These are phyloP conservation scores for Aphaenogaster ashmeadi DNA, from an alignment of 1,140 invertebrate species.

Conservation along the genomic window DNA sequence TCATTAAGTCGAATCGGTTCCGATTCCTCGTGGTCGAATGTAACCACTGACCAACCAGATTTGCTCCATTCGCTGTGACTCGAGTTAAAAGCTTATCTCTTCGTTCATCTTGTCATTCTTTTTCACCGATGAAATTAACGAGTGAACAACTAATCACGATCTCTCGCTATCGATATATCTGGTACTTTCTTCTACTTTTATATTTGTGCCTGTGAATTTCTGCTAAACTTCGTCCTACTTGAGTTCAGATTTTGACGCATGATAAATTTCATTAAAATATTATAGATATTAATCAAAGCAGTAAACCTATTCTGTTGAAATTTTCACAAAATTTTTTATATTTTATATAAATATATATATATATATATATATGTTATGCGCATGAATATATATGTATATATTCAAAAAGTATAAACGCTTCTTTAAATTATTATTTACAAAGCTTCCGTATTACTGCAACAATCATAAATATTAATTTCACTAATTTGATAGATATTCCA, in stretches of 20 bases:
- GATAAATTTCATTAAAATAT: constrained; percentile 12
- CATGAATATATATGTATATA: neutral
- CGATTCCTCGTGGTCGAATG: constrained; percentile 77
- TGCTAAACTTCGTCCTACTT: neutral
- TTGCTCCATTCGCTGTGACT: constrained; percentile 74
- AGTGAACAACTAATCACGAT: constrained; percentile 68
- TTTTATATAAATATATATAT: neutral
- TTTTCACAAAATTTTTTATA: neutral
- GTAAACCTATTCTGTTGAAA: neutral
- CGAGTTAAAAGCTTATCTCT: constrained; percentile 61
- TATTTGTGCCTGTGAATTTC: neutral
- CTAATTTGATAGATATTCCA: neutral
- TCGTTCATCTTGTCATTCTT: constrained; percentile 52
- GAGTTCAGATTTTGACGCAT: neutral
- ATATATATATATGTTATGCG: neutral
- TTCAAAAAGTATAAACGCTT: neutral
- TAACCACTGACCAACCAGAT: constrained; percentile 78
- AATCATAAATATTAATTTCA: neutral
- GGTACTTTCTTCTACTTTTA: neutral
- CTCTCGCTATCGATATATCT: constrained; percentile 10
- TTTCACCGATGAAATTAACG: constrained; percentile 70
- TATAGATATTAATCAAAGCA: neutral
- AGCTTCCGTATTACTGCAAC: neutral
- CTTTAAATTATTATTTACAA: neutral
- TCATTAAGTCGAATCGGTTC: constrained; percentile 83